Percentiles rank a stretch among this genome's conserved stretches.
Evolutionary conservation across 2,113 vertebrate genomes (phyloP).

Genomic region (Columbina picui): DNA sequence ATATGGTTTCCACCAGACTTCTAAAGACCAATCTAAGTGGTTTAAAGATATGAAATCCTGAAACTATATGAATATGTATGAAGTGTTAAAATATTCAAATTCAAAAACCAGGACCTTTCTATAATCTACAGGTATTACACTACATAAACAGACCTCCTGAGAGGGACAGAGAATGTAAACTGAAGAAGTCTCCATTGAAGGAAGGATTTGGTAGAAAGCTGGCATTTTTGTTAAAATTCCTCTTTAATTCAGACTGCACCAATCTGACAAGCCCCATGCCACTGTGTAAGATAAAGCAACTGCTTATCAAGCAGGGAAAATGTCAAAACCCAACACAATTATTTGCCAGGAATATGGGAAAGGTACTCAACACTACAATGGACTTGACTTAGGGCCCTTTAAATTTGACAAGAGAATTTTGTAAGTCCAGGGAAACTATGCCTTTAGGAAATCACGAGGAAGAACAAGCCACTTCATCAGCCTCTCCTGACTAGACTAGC

Average conservation of each 20-base stretch:
- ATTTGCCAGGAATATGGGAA: neutral
- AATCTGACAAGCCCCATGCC: neutral
- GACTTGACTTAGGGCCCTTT: neutral
- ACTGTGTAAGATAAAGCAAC: neutral
- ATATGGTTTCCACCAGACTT: neutral
- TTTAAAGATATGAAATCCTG: neutral
- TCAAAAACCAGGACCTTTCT: neutral
- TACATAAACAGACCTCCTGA: neutral
- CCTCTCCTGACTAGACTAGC: neutral
- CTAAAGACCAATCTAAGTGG: neutral
- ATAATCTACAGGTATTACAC: neutral
- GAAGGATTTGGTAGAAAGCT: neutral
- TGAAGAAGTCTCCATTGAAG: neutral
- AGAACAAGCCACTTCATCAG: neutral
- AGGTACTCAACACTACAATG: neutral
- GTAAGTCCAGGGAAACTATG: neutral
- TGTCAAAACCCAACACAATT: constrained; percentile 35
- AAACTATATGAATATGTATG: neutral
- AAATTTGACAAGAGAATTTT: constrained; percentile 6
- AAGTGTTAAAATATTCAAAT: neutral
- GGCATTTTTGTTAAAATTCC: constrained; percentile 20
- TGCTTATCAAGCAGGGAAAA: neutral
- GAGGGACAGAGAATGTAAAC: neutral
- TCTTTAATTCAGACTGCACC: constrained; percentile 14
- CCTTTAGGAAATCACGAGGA: neutral